Percentiles rank a stretch among this genome's conserved stretches.
Conservation (phyloP, 2,113 vertebrate species). For the Nymphicus hollandicus region DNA sequence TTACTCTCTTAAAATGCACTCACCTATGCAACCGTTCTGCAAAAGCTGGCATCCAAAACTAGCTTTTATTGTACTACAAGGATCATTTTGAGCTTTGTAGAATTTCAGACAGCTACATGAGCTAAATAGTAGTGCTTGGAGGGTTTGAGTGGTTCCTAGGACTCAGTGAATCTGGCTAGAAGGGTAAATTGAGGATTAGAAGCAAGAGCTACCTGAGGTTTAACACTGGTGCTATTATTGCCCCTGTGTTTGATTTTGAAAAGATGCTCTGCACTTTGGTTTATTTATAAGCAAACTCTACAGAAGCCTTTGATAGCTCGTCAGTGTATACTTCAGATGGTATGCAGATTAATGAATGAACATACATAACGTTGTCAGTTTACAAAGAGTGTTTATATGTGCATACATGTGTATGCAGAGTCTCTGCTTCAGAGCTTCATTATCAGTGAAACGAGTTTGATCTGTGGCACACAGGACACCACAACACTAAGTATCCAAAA, state of each 20-base stretch:
- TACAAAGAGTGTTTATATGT: neutral
- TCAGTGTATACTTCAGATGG: neutral
- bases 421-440: neutral
- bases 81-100: neutral
- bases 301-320: neutral
- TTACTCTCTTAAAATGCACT: neutral
- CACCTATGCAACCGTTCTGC: neutral
- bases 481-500: neutral
- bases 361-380: neutral
- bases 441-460: neutral
- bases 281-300: neutral
- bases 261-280: neutral
- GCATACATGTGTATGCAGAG: neutral
- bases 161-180: rapidly evolving
- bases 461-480: neutral
- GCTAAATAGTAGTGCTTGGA: neutral
- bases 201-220: neutral
- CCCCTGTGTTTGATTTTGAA: neutral
- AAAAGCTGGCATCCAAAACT: neutral
- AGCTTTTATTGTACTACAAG: neutral
- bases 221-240: neutral
- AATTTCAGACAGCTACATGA: neutral
- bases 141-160: neutral
- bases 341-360: neutral
- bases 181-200: neutral